Evolutionary conservation across 2,797 vertebrate genomes (phyloP), one percentile per base, ranked within the genome.

Genomic region (Scyliorhinus canicula): DNA sequence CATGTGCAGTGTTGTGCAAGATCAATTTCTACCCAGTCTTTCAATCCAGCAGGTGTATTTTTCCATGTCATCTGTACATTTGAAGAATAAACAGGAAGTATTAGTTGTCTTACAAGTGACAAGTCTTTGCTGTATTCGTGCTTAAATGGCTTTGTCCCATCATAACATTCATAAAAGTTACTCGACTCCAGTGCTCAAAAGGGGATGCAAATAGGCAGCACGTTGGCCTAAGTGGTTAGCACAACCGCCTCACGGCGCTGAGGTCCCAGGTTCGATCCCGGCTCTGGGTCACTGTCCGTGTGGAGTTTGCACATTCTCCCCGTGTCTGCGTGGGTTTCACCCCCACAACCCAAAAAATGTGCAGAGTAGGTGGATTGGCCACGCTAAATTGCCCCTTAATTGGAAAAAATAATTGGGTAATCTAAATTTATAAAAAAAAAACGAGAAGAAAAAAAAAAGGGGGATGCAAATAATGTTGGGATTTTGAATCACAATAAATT

Each of bases 381-480:
- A n/a, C n/a, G n/a, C n/a, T n/a, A n/a, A n/a, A n/a, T n/a, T n/a
- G n/a, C n/a, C n/a, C n/a, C n/a, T n/a, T n/a, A n/a, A n/a, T n/a
- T n/a, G n/a, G n/a, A n/a, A n/a, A n/a, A n/a, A n/a, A n/a, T n/a
- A n/a, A n/a, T n/a, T n/a, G n/a, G n/a, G n/a, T n/a, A n/a, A n/a
- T n/a, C n/a, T n/a, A n/a, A n/a, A n/a, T n/a, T n/a, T n/a, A n/a
- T n/a, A n/a, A n/a, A n/a, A n/a, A n/a, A n/a, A n/a, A n/a, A n/a
- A n/a, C n/a, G n/a, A n/a, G n/a, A n/a, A n/a, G n/a, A n/a, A n/a
- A n/a, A n/a, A n/a, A n/a, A n/a, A 50, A 69, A 69, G 4, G 4
- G 14, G 91, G 60, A 93, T 69, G 91, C 26, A 93, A 69, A 50
- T 50, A 93, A 71, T 47, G 35, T 69, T 94, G 93, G 57, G n/a